Evolutionary conservation across 1,140 invertebrate species (phyloP).

Genomic region (Conus ventricosus): DNA sequence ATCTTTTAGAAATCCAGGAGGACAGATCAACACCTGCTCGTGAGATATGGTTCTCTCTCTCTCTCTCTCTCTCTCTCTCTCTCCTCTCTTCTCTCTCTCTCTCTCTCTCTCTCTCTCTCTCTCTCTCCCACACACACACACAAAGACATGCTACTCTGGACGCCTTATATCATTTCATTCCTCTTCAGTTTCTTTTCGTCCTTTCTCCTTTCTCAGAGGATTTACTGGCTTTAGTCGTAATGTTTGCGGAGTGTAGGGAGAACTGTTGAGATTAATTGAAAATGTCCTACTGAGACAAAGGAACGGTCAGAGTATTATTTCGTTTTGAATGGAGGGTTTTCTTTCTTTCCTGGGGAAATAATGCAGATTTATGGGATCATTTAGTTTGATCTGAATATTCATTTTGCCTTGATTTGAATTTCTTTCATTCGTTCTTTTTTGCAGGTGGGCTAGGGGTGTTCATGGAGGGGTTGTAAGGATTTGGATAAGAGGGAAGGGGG

Average conservation of each 20-base stretch:
- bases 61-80: background rate
- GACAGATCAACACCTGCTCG: conserved; percentile 15
- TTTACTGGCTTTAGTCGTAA: background rate
- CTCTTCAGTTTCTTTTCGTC: background rate
- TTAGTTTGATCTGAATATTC: too few species aligned
- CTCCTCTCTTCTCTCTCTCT: too few species aligned
- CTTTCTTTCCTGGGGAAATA: too few species aligned
- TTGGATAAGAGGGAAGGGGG: too few species aligned
- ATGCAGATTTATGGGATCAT: too few species aligned
- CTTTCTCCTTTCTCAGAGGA: background rate
- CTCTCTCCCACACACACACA: too few species aligned
- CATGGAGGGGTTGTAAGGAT: too few species aligned
- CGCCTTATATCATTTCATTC: background rate
- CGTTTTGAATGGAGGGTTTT: background rate
- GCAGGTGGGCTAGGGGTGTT: too few species aligned
- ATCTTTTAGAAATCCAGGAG: conserved; percentile 9
- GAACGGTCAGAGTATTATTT: background rate
- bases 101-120: background rate
- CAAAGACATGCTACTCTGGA: background rate
- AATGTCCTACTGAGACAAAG: background rate
- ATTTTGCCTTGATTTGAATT: too few species aligned
- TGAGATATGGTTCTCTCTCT: conserved; percentile 15
- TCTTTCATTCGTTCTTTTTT: too few species aligned
- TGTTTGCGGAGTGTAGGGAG: background rate
- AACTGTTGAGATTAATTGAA: background rate